Base-by-base conservation (phyloP, 2,797 vertebrate genomes). In the Threskiornis aethiopicus region DNA sequence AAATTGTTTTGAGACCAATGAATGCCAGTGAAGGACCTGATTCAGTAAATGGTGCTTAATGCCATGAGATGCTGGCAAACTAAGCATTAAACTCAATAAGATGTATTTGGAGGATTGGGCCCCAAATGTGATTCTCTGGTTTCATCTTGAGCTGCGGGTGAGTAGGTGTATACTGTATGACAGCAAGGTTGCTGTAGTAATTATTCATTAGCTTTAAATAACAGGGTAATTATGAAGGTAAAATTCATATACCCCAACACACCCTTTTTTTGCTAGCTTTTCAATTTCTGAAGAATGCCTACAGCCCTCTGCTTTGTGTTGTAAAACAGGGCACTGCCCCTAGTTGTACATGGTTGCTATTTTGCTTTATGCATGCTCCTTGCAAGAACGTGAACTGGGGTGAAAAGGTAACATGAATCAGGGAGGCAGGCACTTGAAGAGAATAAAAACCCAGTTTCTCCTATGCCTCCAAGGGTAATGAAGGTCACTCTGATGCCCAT, bases 141-240 rank as follows among this genome's bases (percentile, higher is more conserved):
- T 95, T 96, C 79, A 14, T 87, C 65, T 47, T 37, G 51, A 92
- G 82, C 89, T 92, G 29, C 44, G 58, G 18, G 29, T 94, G 82
- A 93, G 58, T 96, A 92, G 73, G 90, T 95, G 80, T 73, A 49
- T 54, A 33, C 37, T 82, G 37, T 58, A 93, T 83, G 95, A 94
- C 85, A 77, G 71, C 59, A 71, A 87, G 41, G 66, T 84, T 96
- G 89, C 95, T 96, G 94, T 88, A 96, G 93, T 96, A 96, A 97
- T 96, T 97, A 97, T 94, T 97, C 95, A 97, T 97, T 97, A 96
- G 94, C 92, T 96, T 96, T 96, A 96, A 97, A 95, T 97, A 97
- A 94, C 91, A 96, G 91, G 92, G 92, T 96, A 97, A 96, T 97
- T 96, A 97, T 55, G 82, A 91, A 94, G 77, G 85, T 90, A 95